Evolutionary conservation across 2,797 vertebrate genomes (phyloP), one percentile per base, ranked within the genome.

Genomic region (Telmatherina bonti): DNA sequence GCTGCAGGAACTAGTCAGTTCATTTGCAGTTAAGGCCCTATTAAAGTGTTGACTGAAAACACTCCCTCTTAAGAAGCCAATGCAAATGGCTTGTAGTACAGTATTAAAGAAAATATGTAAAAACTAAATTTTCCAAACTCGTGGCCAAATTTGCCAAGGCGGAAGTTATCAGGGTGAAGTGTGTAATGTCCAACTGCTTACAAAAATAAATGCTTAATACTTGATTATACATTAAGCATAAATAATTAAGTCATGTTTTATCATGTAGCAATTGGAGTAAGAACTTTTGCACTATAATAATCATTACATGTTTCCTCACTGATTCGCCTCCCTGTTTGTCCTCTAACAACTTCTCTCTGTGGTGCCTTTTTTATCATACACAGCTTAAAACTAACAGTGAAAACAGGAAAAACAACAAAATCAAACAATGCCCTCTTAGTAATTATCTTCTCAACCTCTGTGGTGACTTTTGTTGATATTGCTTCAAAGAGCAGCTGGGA

Each of bases 231-330:
- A 57, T 76, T 41, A 75, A 66, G 41, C 33, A 66, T 85, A 36
- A 81, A 85, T 85, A 76, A 87, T 87, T 12, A 38, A 81, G 79
- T 69, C 18, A 69, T 76, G 57, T 72, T 70, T 74, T 61, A 62
- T 68, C 79, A 51, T 59, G 22, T n/a, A 56, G 29, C 38, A 1
- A 41, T 41, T 5, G 53, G 27, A 87, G 52, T 72, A 62, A 69
- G 24, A 75, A 51, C 59, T 52, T 27, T 54, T 76, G 29, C 35
- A 43, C 81, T 78, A 53, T 73, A 58, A 67, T 35, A 52, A 62
- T 41, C 55, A 73, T 67, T 59, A 56, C 66, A 67, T 33, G 33
- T 74, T 81, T 78, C 78, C 70, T 74, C 47, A 64, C 24, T 18
- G 0, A 74, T 64, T 65, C 38, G 60, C 30, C 66, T 27, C 30